phyloP scores from a whole-genome alignment of 2,797 vertebrate species.

The Kryptolebias ocellatus region DNA sequence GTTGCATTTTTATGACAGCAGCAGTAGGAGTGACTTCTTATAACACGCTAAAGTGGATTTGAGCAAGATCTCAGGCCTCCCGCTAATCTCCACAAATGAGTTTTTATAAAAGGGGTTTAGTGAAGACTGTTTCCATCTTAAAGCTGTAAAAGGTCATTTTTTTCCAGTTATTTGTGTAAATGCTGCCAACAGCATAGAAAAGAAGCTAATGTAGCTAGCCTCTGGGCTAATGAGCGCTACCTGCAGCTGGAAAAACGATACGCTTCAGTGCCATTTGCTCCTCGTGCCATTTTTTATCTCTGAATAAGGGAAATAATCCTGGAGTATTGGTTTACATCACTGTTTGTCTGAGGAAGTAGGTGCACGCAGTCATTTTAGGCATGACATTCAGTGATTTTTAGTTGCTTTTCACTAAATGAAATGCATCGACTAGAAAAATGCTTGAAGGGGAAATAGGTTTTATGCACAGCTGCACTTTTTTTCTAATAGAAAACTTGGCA shows the following conservation, averaged over 20 bases:
- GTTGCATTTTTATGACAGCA: slow-evolving; percentile 28
- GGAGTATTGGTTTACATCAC: slow-evolving; percentile 53
- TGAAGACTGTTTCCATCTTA: slow-evolving; percentile 47
- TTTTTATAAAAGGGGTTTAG: slow-evolving; percentile 46
- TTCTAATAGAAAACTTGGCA: slow-evolving; percentile 28
- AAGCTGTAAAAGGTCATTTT: slow-evolving; percentile 57
- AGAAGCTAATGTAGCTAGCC: slow-evolving; percentile 31
- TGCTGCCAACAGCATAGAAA: slow-evolving; percentile 40
- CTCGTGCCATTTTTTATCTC: slow-evolving; percentile 59
- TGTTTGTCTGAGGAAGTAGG: slow-evolving; percentile 34
- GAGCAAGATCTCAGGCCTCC: slow-evolving; percentile 50
- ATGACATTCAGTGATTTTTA: not conserved
- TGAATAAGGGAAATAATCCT: slow-evolving; percentile 49
- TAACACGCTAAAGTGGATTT: slow-evolving; percentile 55
- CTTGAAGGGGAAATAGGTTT: too few relatives aligned
- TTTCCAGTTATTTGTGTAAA: slow-evolving; percentile 45
- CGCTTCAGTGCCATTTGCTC: slow-evolving; percentile 48
- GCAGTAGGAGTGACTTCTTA: slow-evolving; percentile 53
- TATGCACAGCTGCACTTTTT: not conserved
- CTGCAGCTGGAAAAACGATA: slow-evolving; percentile 62
- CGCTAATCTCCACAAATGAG: slow-evolving; percentile 52
- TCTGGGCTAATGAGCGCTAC: slow-evolving; percentile 51
- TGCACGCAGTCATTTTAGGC: slow-evolving; percentile 13
- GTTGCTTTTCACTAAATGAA: not conserved
- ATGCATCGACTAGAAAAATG: slow-evolving; percentile 1